phyloP scores from a whole-genome alignment of 2,888 invertebrate species.

The Agonopterix arenella region DNA sequence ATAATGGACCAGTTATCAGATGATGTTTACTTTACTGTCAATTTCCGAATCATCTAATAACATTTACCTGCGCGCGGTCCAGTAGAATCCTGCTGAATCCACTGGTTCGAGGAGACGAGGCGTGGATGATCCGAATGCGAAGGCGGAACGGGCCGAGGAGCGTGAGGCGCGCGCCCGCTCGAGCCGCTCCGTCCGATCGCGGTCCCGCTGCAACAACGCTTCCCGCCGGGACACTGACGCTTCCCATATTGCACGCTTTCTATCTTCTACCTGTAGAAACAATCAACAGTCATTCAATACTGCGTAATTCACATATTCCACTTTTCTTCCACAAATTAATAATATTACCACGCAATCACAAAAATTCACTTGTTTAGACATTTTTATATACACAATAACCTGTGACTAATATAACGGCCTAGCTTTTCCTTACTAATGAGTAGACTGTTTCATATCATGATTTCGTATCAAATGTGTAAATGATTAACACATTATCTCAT shows the following conservation, averaged over 20 bases:
- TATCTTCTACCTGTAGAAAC: conserved; percentile 84
- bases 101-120: conserved; percentile 90
- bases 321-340: neutral
- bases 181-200: conserved; percentile 88
- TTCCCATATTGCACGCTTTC: conserved; percentile 92
- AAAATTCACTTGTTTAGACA: conserved; percentile 5
- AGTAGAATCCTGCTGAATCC: conserved; percentile 87
- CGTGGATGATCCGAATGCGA: conserved; percentile 95
- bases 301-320: neutral
- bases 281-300: too few species aligned
- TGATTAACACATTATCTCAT: conserved; percentile 5
- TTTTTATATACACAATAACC: neutral
- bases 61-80: conserved; percentile 86
- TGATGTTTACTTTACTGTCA: too few species aligned
- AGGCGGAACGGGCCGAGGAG: conserved; percentile 78
- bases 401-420: neutral
- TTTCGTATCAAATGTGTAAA: neutral
- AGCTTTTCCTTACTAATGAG: neutral
- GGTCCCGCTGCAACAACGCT: conserved; percentile 90
- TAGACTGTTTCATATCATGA: conserved; percentile 1
- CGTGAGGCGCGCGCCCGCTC: conserved; percentile 88
- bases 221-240: conserved; percentile 92
- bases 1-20: too few species aligned
- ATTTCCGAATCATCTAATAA: neutral
- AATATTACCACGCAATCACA: conserved; percentile 5